phyloP scores from a whole-genome alignment of 2,113 vertebrate species.

The Oryzias celebensis region DNA sequence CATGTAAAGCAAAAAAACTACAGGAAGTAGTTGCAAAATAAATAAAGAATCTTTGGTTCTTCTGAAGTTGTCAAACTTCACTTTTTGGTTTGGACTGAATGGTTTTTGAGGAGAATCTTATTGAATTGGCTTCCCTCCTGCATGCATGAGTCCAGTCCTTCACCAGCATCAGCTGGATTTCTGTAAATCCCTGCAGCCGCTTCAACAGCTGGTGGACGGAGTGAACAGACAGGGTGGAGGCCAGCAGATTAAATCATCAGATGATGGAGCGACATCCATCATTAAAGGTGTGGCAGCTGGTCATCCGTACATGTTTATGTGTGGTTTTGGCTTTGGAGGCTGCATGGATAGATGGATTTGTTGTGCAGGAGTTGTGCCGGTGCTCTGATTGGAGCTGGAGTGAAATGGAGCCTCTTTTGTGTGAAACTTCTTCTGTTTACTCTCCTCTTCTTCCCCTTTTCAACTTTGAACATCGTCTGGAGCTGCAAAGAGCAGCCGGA shows the following conservation, averaged over 20 bases:
- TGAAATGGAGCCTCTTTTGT: not conserved
- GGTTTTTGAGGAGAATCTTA: no score
- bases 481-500: not conserved
- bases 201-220: constrained; percentile 8
- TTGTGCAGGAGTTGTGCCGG: no score
- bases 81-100: no score
- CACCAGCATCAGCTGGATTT: not conserved
- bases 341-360: not conserved
- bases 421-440: constrained; percentile 1
- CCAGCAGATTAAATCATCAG: constrained; percentile 13
- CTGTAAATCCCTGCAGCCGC: constrained; percentile 3
- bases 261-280: constrained; percentile 10
- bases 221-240: not conserved
- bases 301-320: not conserved
- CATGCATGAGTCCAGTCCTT: no score
- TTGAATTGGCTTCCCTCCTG: no score
- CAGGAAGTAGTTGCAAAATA: no score
- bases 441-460: not conserved
- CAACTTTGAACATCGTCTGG: not conserved
- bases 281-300: not conserved
- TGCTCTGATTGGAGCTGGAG: not conserved
- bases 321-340: not conserved
- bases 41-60: no score
- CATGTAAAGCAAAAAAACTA: no score
- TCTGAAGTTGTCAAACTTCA: no score